Base-by-base conservation (phyloP, 30 jellyfish, hydroid and myxozoan species). In the Rhopilema esculentum region DNA sequence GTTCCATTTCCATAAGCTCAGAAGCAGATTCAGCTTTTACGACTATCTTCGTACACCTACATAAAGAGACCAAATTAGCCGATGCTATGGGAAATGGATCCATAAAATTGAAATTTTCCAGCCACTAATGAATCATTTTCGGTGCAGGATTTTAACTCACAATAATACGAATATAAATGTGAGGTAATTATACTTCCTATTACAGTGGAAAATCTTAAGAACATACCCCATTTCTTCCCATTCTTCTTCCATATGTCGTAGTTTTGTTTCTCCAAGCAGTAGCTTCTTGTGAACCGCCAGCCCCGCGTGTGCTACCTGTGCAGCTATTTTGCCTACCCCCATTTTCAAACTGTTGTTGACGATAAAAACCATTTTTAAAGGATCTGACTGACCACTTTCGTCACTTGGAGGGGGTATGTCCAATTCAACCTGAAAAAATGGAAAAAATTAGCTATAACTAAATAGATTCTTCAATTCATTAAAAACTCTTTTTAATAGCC, bases 291-390 rank as follows among this genome's bases (percentile, higher is more conserved):
- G 85, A 1, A 89, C 57, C 23, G 82, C 87, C 27, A 76, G 72
- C 17, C 91, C 90, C 19, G 97, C 97, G 69, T 89, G 97, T 4
- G 97, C 97, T 32, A 89, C 97, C 72, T 89, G 97, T 16, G 97
- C 86, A 21, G 97, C 97, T 49, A 89, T 63, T 29, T 89, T 89
- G 8, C 97, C 97, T n/a, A 80, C 85, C 27, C 97, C 97, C 97
- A 89, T 89, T 29, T 72, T 72, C 22, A 81, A 52, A 16, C 74
- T 88, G 40, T 66, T 24, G 68, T 89, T 89, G 28, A 89, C 97
- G 52, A 74, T 85, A 74, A 89, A 89, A 1, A 89, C 97, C 97
- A 89, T 89, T 70, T 89, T 89, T n/a, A 86, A 15, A 23, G 82
- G 85, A 22, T 72, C 29, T 0, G 66, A 1, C 2, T 32, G 19